Conservation (phyloP, 2,888 invertebrate genomes). For the Odontocolon sp. region DNA sequence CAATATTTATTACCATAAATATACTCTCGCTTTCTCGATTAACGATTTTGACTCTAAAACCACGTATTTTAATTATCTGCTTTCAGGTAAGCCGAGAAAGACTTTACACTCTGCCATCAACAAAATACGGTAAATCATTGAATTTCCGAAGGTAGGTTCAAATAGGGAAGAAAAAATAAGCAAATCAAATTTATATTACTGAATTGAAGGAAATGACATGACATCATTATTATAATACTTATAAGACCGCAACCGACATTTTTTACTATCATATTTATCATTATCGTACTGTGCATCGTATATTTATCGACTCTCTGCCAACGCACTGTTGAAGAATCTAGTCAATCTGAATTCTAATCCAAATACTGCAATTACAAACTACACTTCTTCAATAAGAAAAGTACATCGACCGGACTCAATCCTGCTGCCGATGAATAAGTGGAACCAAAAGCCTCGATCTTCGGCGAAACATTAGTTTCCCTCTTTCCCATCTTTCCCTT, state of each 20-base stretch:
- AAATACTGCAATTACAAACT: too few species aligned
- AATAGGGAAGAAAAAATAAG: too few species aligned
- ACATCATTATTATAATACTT: too few species aligned
- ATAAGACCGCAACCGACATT: too few species aligned
- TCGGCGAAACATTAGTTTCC: neutral
- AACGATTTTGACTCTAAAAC: conserved; percentile 5
- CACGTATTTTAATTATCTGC: conserved; percentile 17
- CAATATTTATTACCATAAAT: conserved; percentile 2
- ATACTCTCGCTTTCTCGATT: neutral
- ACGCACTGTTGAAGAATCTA: too few species aligned
- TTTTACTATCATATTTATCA: too few species aligned
- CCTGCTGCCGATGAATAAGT: conserved; percentile 5
- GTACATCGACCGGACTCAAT: neutral
- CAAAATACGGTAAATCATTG: neutral
- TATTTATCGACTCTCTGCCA: neutral
- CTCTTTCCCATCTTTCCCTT: neutral
- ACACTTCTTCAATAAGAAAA: neutral
- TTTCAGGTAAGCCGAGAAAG: conserved; percentile 50
- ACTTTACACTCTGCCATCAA: neutral
- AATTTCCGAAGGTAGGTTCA: conserved; percentile 28
- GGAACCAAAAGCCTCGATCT: neutral
- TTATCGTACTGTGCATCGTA: too few species aligned
- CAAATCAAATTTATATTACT: too few species aligned
- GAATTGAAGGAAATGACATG: too few species aligned
- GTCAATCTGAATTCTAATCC: too few species aligned